These are phyloP conservation scores for Conchocele bisecta DNA, from an alignment of 2,888 invertebrate genomes.

Conservation along the genomic window DNA sequence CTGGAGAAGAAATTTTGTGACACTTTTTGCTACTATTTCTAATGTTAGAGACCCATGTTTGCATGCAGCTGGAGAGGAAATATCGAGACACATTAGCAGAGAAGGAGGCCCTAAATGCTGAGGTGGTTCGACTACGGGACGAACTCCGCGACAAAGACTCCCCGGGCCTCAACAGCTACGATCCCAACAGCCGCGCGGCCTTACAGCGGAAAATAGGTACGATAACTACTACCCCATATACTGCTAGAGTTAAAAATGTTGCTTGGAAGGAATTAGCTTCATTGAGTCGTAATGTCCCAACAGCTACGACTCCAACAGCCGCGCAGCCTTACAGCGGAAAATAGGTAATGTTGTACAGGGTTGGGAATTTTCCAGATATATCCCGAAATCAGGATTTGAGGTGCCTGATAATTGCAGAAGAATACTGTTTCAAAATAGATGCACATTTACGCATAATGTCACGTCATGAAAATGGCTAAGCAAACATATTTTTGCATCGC, in stretches of 20 bases:
- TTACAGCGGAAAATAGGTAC: conserved; percentile 77
- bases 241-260: no score
- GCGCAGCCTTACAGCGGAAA: conserved; percentile 72
- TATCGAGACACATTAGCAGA: conserved; percentile 72
- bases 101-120: conserved; percentile 76
- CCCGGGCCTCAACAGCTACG: conserved; percentile 69
- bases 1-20: no score
- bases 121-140: conserved; percentile 73
- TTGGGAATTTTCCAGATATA: no score
- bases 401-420: no score
- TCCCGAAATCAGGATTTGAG: no score
- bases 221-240: conserved; percentile 6
- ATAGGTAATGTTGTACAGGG: no score
- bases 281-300: conserved; percentile 60
- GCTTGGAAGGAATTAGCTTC: conserved; percentile 56
- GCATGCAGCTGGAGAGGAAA: conserved; percentile 63
- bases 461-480: no score
- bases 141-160: conserved; percentile 47
- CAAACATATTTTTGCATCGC: no score
- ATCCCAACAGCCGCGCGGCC: conserved; percentile 73
- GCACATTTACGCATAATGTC: no score
- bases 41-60: no score
- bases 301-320: conserved; percentile 75
- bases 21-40: no score
- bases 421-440: no score